Evolutionary conservation across 2,888 invertebrate genomes (phyloP), one percentile per base, ranked within the genome.

Genomic region (Adineta ricciae): DNA sequence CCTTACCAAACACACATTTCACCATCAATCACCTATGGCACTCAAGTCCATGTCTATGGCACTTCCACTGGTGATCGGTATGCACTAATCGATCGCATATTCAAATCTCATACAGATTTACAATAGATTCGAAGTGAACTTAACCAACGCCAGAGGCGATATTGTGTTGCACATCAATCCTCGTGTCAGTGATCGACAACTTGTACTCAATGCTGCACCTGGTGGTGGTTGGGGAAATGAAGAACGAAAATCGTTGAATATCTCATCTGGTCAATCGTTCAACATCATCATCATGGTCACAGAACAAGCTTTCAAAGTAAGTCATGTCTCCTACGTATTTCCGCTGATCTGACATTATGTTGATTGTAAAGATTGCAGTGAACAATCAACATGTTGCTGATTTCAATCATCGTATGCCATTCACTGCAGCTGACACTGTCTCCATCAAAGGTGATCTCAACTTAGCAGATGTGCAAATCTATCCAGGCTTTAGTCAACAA

Each of bases 11-110:
- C 41, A 41, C 21, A n/a, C 14, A 78, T 78, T 78, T 41, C 38
- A 41, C 78, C 78, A 41, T 19, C 78, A 38, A 41, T 78, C 0
- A 41, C 24, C 2, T 78, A 78, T 41, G 78, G 78, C n/a, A 41
- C 78, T 78, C 78, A 78, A 78, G 9, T 78, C 11, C 78, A 78
- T 19, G 24, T 78, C n/a, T 78, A n/a, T 78, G 78, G 78, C 41
- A 78, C 41, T 78, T 24, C 32, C 2, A 36, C 16, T 32, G 64
- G 64, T 32, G 36, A 64, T 19, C 64, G 32, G 64, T 64, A 32
- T 32, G 64, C 7, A 64, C 19, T 64, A 32, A 27, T 1, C 7
- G 1, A 32, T 64, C 19, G 19, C 27, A 1, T 36, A 32, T 36
- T 64, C 27, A n/a, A n/a, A n/a, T 36, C 7, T 1, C 7, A 24